Base-by-base conservation (phyloP, 35 echinoderm and acorn worm species). In the Apostichopus californicus region DNA sequence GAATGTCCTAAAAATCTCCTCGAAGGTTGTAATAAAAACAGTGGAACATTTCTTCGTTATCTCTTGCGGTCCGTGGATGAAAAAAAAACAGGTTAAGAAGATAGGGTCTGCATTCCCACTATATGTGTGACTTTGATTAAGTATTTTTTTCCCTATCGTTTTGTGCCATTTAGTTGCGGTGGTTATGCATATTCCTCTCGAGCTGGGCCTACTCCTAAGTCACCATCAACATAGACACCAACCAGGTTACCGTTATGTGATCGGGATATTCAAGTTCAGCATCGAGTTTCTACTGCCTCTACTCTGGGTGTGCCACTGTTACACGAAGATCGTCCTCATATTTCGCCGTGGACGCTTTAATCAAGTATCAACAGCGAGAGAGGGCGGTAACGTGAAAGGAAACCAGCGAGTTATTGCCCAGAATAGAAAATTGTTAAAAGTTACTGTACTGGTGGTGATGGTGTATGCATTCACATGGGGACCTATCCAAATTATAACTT, bases 381-480 rank as follows among this genome's bases (percentile, higher is more conserved):
- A 54, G 25, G 89, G 68, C 73, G 8, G 15, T 5, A 79, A n/a
- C 18, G 21, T 15, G 4, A n/a, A 5, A 18, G 52, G 46, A 26
- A 77, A 59, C 53, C 53, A 60, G 11, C 73, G 73, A 77, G 77
- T 78, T 0, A 10, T 79, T 5, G 77, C 89, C 4, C 89, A 57
- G 55, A 78, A 79, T 59, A 66, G 77, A 26, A 23, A 54, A 25
- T 56, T 91, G 70, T 22, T 91, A 9, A 57, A 79, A 68, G 22
- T 79, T 25, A 91, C 75, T 9, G 53, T 56, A 4, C 73, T 59
- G 6, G 75, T 91, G 17, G 89, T 91, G n/a, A 57, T 57, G 53
- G 89, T 79, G 8, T 91, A 91, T 54, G 89, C 77, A 9, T 57
- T 77, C 18, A 91, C 77, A 15, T 91, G 89, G 89, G 89, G 89